Evolutionary conservation across 2,113 vertebrate species (phyloP).

Genomic region (Cisticola juncidis): DNA sequence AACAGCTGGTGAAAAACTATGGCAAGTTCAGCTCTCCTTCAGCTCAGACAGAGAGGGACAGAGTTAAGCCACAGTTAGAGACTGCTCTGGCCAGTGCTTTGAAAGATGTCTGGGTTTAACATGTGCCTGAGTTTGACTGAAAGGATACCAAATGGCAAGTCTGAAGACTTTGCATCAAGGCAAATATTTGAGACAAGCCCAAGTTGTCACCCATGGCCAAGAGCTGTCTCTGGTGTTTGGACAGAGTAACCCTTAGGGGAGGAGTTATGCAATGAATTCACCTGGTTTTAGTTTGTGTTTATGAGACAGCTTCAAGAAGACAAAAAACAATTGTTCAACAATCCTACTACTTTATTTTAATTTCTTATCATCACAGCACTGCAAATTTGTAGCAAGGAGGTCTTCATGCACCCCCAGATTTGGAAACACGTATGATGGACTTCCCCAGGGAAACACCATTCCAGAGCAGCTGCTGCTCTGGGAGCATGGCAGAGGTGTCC

Average conservation of each 20-base stretch:
- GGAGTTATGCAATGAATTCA: not conserved
- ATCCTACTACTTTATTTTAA: not conserved
- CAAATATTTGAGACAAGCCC: not conserved
- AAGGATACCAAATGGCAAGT: not conserved
- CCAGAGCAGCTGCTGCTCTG: not conserved
- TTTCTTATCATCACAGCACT: not conserved
- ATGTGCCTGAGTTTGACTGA: not conserved
- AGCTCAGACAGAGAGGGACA: not conserved
- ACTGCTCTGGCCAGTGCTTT: not conserved
- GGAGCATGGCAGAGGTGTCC: not conserved
- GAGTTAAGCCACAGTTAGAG: not conserved
- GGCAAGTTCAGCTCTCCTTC: not conserved
- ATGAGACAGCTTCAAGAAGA: not conserved
- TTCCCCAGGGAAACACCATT: not conserved
- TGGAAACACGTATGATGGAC: not conserved
- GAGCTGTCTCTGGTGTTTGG: not conserved
- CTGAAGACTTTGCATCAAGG: not conserved
- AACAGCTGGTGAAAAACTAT: not conserved
- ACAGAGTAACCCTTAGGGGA: not conserved
- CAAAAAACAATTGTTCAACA: not conserved
- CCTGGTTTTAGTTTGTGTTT: not conserved
- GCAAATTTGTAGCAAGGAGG: not conserved
- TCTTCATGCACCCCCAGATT: rapidly evolving
- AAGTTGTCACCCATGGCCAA: not conserved
- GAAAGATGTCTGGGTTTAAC: not conserved